phyloP scores from a whole-genome alignment of 2,797 vertebrate genomes.

The Crenichthys baileyi region DNA sequence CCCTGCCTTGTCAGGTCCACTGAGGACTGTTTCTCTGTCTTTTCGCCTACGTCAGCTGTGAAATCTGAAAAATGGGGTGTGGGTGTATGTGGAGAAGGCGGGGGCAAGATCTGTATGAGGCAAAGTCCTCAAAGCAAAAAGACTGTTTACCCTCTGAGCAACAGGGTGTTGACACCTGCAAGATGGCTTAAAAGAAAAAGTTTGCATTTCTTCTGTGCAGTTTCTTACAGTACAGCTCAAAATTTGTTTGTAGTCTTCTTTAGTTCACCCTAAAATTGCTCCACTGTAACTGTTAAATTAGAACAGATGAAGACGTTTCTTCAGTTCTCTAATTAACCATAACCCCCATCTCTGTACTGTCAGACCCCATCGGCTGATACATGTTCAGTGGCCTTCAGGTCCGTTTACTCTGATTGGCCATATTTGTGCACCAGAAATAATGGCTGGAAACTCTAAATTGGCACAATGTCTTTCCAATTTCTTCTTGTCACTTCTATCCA shows the following conservation, averaged over 20 bases:
- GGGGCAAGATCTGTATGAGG: constrained; percentile 4
- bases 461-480: no score
- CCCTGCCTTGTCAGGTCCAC: constrained; percentile 52
- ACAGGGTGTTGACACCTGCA: constrained; percentile 26
- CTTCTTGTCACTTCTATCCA: no score
- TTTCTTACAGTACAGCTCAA: background rate
- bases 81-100: constrained; percentile 44
- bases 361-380: background rate
- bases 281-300: background rate
- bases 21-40: constrained; percentile 63
- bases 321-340: background rate
- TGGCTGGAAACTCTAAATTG: no score
- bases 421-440: no score
- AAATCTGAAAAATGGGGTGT: constrained; percentile 63
- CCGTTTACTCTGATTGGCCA: no score
- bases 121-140: constrained; percentile 46
- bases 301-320: background rate
- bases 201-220: background rate
- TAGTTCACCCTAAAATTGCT: background rate
- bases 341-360: background rate
- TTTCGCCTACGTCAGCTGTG: constrained; percentile 70
- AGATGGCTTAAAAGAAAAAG: constrained; percentile 8
- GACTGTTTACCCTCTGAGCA: constrained; percentile 52
- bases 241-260: background rate
- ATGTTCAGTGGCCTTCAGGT: background rate